Evolutionary conservation across 2,797 vertebrate species (phyloP), one percentile per base, ranked within the genome.

Genomic region (Harpagifer antarcticus): DNA sequence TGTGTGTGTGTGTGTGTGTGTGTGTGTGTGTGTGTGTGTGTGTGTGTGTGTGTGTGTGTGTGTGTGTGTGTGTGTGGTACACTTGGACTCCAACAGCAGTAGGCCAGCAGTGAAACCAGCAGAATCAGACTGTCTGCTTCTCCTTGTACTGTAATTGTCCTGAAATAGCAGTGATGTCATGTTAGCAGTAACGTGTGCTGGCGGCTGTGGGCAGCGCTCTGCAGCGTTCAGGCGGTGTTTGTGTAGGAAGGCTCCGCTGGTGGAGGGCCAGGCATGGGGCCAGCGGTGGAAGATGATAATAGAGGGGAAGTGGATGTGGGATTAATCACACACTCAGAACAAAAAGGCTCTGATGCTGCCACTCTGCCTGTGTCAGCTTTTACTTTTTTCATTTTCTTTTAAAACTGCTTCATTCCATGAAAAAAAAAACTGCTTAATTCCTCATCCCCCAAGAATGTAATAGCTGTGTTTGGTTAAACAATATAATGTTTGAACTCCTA

Each of bases 101-200:
- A 70, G 83, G 72, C 87, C 83, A 79, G 76, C 79, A 87, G 89
- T 92, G 88, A 93, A 91, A 92, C 88, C 84, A 81, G 83, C 83
- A 78, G 91, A 92, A 92, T 93, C 88, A 89, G 80, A 88, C 81
- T 66, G 90, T 91, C 92, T 93, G 91, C 88, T 86, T 90, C 91
- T 70, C 85, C 59, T 74, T 78, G 78, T 77, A 83, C 90, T 88
- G 89, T 88, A 86, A 91, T 92, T 93, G 88, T 69, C 91, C 78
- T 77, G 57, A 88, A 94, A 94, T 91, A 94, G 82, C 87, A 73
- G 73, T 94, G 92, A 94, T 92, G 93, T 94, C 90, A 93, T 93
- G 81, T 82, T 67, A 85, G 83, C 79, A 62, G 90, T 75, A 78
- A 75, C 70, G 47, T 52, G 66, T 78, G 72, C 77, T 78, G 85